These are phyloP conservation scores for Eulemur rubriventer DNA, from an alignment of 2,797 vertebrate species.

Conservation along the genomic window DNA sequence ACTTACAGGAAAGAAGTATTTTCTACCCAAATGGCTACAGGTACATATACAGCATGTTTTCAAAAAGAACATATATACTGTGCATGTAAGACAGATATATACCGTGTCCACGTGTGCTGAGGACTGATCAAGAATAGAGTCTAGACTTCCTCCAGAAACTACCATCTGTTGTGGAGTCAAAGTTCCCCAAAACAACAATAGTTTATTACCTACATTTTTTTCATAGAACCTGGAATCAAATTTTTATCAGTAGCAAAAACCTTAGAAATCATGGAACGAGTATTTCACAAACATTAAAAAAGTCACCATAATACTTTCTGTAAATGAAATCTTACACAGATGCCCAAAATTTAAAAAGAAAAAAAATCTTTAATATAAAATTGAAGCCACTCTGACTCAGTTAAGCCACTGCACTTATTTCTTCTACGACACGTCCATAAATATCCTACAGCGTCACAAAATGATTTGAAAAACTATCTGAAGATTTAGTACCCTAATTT, in stretches of 20 bases:
- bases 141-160: constrained; percentile 22
- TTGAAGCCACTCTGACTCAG: neutral
- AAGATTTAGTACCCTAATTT: constrained; percentile 22
- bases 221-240: neutral
- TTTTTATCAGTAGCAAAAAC: neutral
- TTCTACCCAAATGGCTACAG: neutral
- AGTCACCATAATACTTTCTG: neutral
- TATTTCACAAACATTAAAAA: neutral
- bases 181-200: neutral
- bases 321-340: constrained; percentile 38
- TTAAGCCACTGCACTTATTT: neutral
- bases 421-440: neutral
- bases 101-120: neutral
- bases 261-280: neutral
- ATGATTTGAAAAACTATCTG: constrained; percentile 1
- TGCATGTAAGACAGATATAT: neutral
- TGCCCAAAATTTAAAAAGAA: neutral
- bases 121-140: neutral
- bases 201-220: neutral
- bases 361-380: neutral
- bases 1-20: constrained; percentile 29
- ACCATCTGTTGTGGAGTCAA: neutral
- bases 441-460: neutral
- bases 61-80: neutral
- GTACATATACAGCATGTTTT: constrained; percentile 28